Evolutionary conservation across 2,113 vertebrate genomes (phyloP), one percentile per base, ranked within the genome.

Genomic region (Rhynchomys soricoides): DNA sequence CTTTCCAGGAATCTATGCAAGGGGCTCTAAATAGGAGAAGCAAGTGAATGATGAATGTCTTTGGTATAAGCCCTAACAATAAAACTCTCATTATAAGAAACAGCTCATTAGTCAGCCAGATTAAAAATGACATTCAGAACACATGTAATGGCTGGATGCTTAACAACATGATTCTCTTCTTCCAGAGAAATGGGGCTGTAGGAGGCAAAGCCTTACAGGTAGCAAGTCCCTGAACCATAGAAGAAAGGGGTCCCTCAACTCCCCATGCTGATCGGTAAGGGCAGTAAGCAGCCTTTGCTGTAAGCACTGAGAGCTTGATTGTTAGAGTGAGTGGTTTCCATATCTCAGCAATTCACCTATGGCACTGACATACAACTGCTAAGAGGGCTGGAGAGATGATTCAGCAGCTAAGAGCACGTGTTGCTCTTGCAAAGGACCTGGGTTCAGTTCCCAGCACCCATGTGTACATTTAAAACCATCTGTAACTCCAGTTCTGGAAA

Each of bases 71-170:
- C 34, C 34, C 94, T 89, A 96, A 96, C 31, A 93, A 71, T 86
- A 91, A 93, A 91, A 86, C 0, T 90, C 86, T 89, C 31, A 92
- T 96, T 75, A 86, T 85, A 88, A 98, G 95, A 97, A 98, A 98
- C 85, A 98, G 97, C 95, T 97, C 95, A 94, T 97, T 90, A 96
- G 95, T 98, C 98, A 97, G 96, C 96, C 95, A 97, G 94, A 97
- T 97, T 96, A 52, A 68, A 96, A 98, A 96, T 86, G 6, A 95
- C 97, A 97, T 97, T 95, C 97, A 97, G 95, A 94, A 97, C 97
- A 97, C 43, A 96, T 62, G 43, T 85, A 88, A 94, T 48, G 12
- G 43, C 62, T 93, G 64, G 13, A 70, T 83, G 50, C 45, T 95
- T 79, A 87, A 73, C 71, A 93, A 94, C 89, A 96, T 21, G 94